Base-by-base conservation (phyloP, 2,888 invertebrate genomes). In the Torymus texanus region DNA sequence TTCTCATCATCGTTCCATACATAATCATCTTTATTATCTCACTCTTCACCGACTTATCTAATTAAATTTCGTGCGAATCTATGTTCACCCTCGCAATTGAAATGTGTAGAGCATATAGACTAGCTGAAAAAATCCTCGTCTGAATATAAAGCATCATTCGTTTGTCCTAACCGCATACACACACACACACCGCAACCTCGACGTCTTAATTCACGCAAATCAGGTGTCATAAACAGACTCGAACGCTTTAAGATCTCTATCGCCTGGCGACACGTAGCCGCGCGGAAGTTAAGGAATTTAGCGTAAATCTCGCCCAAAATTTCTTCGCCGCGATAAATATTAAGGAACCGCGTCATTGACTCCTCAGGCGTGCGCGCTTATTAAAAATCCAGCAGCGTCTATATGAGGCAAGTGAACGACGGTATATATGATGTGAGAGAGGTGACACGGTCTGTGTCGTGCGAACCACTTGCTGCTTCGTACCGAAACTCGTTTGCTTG, bases 321-420 rank as follows among this genome's bases (percentile, higher is more conserved):
- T 61, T 72, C 24, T 41, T 41, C 18, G n/a, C 29, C 13, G 41
- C 68, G 16, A 58, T 72, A 72, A 61, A 62, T 72, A 53, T 61
- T 24, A 62, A 21, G n/a, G 53, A n/a, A 21, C 18, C 41, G 16
- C 50, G 68, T 18, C 56, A 70, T 68, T 16, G 55, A 41, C 21
- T 11, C 21, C 61, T 41, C 8, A 8, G 21, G 21, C 11, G 59
- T 12, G 10, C 55, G 63, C 16, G 21, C 73, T 65, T 65, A 65
- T 73, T 73, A 73, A 73, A 73, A 73, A 73, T 73, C 65, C 41
- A 24, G 56, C 63, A 41, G 65, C 72, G 72, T 73, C 62, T 55
- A 63, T 62, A 11, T 55, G 13, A 2, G 63, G 21, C 63, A 16
- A 55, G 63, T 29, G 65, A 73, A 56, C 56, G 73, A 63, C 41